phyloP scores from a whole-genome alignment of 2,113 vertebrate species.

The Sinocyclocheilus anophthalmus region DNA sequence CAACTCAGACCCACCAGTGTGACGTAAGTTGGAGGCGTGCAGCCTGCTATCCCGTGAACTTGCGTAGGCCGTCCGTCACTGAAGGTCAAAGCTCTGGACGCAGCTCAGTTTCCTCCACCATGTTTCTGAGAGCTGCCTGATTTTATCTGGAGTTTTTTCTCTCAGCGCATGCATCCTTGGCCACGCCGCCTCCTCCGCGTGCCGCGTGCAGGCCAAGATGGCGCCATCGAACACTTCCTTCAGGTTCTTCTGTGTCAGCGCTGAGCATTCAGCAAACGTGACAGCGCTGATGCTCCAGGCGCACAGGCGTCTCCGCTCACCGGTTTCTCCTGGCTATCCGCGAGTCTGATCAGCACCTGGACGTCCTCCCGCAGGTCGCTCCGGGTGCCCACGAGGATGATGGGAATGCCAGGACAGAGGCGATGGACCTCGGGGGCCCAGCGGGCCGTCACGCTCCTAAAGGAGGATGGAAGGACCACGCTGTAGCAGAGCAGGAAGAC shows the following conservation, averaged over 20 bases:
- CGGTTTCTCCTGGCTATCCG: constrained; percentile 82
- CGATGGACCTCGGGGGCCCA: constrained; percentile 87
- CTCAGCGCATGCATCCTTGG: constrained; percentile 62
- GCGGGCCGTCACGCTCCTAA: constrained; percentile 79
- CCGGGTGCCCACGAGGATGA: constrained; percentile 89
- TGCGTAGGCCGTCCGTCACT: too few relatives aligned
- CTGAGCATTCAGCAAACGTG: constrained; percentile 84
- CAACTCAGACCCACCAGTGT: not conserved
- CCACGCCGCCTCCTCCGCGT: constrained; percentile 71
- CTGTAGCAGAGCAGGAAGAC: constrained; percentile 94
- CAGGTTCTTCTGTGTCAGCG: constrained; percentile 94
- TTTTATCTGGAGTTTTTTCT: constrained; percentile 72
- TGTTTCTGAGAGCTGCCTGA: constrained; percentile 73
- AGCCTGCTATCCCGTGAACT: too few relatives aligned
- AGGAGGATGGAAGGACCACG: constrained; percentile 84
- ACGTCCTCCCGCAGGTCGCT: constrained; percentile 88
- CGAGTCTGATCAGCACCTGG: constrained; percentile 87
- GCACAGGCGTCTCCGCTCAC: constrained; percentile 78
- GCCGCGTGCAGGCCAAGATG: constrained; percentile 83
- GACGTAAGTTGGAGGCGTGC: too few relatives aligned
- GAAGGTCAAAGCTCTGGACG: constrained; percentile 15
- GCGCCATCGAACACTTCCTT: constrained; percentile 90
- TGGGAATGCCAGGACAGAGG: constrained; percentile 80
- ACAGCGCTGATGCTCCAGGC: constrained; percentile 80
- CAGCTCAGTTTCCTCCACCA: constrained; percentile 82